phyloP scores from a whole-genome alignment of 2,888 invertebrate genomes.

The Agrochola macilenta region DNA sequence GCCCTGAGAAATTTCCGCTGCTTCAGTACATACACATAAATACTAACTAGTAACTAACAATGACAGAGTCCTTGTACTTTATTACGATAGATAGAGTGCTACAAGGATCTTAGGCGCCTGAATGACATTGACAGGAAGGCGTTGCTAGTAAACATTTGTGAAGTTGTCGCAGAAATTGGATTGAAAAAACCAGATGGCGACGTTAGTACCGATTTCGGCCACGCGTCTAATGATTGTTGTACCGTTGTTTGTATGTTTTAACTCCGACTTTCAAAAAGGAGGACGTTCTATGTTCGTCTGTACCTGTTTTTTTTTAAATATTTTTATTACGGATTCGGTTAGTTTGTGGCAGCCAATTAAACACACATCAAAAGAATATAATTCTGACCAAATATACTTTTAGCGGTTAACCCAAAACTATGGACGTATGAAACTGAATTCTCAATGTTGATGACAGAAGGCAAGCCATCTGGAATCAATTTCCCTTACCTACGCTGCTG shows the following conservation, averaged over 20 bases:
- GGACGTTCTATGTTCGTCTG: too few relatives aligned
- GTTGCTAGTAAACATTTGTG: not conserved
- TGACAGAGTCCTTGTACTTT: conserved; percentile 26
- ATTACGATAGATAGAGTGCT: not conserved
- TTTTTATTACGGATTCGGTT: too few relatives aligned
- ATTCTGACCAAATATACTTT: too few relatives aligned
- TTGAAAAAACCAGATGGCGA: not conserved
- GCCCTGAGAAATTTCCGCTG: conserved; percentile 53
- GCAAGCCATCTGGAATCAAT: conserved; percentile 25
- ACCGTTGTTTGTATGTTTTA: not conserved
- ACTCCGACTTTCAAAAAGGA: too few relatives aligned
- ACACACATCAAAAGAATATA: not conserved
- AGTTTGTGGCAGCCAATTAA: not conserved
- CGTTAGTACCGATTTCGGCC: not conserved
- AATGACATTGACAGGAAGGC: not conserved
- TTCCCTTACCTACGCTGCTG: not conserved
- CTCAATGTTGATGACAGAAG: conserved; percentile 1
- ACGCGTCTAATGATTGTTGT: not conserved
- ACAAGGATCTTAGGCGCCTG: too few relatives aligned
- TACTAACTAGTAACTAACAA: conserved; percentile 7
- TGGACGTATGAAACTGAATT: not conserved
- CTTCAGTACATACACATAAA: conserved; percentile 27
- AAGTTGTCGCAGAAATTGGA: not conserved
- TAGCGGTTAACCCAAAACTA: not conserved
- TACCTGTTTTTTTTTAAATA: too few relatives aligned